These are phyloP conservation scores for Sylvia borin DNA, from an alignment of 2,797 vertebrate species.

Conservation along the genomic window DNA sequence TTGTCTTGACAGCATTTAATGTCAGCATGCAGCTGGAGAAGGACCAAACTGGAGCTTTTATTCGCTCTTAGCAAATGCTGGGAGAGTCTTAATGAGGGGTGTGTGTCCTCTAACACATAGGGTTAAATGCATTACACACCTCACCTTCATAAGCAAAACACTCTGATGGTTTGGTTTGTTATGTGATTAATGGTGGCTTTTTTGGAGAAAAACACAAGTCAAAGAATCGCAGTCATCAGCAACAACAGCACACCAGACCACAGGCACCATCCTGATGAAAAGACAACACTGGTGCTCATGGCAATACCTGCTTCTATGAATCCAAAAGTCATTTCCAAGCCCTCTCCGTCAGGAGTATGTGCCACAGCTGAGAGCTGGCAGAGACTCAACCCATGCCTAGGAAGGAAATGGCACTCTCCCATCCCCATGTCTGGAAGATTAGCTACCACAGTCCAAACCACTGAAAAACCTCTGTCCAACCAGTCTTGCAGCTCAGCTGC, in stretches of 20 bases:
- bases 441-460: not conserved
- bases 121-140: not conserved
- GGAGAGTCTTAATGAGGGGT: not conserved
- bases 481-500: not conserved
- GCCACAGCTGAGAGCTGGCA: accelerated
- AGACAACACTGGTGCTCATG: not conserved
- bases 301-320: not conserved
- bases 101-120: not conserved
- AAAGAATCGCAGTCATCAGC: not conserved
- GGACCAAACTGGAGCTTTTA: not conserved
- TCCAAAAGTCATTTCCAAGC: not conserved
- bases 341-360: not conserved
- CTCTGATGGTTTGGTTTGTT: not conserved
- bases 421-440: not conserved
- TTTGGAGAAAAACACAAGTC: not conserved
- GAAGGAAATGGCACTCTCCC: not conserved
- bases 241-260: not conserved
- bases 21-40: not conserved
- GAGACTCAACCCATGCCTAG: accelerated
- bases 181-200: accelerated
- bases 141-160: not conserved
- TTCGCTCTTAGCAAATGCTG: not conserved
- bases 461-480: not conserved
- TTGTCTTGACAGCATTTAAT: not conserved
- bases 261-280: not conserved